A percentile compares a stretch with the other conserved stretches of the same genome.
These are phyloP conservation scores for Polietes domitor DNA, from an alignment of 2,888 invertebrate species.

Conservation along the genomic window DNA sequence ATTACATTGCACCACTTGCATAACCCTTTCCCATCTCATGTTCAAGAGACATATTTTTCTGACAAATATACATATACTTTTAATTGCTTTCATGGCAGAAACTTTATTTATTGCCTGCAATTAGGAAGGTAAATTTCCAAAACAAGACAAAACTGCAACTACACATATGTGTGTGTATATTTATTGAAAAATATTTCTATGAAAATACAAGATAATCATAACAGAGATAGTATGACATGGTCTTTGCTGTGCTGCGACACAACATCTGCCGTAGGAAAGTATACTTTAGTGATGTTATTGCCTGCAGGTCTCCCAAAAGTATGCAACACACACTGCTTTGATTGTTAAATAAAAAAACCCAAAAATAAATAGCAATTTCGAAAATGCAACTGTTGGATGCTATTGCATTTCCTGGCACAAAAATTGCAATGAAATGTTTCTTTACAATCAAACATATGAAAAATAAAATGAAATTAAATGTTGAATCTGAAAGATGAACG, in stretches of 20 bases:
- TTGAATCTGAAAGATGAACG: too few relatives aligned
- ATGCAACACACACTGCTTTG: background rate
- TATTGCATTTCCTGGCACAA: too few relatives aligned
- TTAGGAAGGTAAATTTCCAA: background rate
- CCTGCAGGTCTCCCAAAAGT: background rate
- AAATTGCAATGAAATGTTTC: too few relatives aligned
- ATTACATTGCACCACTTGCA: background rate
- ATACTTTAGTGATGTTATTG: background rate
- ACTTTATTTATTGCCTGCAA: background rate
- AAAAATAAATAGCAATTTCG: too few relatives aligned
- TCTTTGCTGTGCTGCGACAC: background rate
- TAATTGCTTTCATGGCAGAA: constrained; percentile 1
- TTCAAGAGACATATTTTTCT: background rate
- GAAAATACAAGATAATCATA: background rate
- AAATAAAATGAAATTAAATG: too few relatives aligned
- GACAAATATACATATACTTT: background rate
- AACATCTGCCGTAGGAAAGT: background rate
- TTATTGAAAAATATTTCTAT: background rate
- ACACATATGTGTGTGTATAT: background rate
- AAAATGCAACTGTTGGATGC: too few relatives aligned
- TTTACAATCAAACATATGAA: too few relatives aligned
- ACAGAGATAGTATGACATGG: background rate
- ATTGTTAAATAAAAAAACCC: too few relatives aligned
- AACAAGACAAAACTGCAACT: background rate
- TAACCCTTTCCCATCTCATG: background rate